Percentiles rank a stretch among this genome's conserved stretches.
These are phyloP conservation scores for Cirrhinus mrigala DNA, from an alignment of 2,797 vertebrate species.

Conservation along the genomic window DNA sequence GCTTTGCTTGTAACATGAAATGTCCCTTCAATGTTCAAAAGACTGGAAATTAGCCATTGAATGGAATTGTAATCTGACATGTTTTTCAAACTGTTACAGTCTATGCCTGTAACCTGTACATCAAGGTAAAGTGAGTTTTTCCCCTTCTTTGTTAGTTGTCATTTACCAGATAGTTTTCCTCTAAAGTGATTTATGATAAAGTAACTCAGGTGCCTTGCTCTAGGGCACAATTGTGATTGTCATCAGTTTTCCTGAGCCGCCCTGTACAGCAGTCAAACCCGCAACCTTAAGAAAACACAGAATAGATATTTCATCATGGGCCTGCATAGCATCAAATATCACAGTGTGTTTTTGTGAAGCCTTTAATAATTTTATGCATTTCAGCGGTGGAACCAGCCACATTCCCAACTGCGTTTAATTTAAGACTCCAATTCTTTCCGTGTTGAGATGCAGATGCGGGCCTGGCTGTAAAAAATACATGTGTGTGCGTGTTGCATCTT, in stretches of 20 bases:
- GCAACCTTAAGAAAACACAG: neutral
- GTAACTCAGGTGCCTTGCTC: neutral
- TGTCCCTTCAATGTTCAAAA: neutral
- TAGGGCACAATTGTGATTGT: constrained; percentile 8
- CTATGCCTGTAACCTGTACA: neutral
- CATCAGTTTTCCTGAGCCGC: neutral
- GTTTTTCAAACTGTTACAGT: neutral
- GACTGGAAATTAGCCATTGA: neutral
- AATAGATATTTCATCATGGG: constrained; percentile 3
- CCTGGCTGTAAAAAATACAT: neutral
- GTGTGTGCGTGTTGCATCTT: constrained; percentile 21
- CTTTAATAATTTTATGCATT: constrained; percentile 27
- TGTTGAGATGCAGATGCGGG: constrained; percentile 22
- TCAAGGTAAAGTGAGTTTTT: neutral
- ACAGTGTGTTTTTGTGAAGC: constrained; percentile 3
- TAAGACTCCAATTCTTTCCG: constrained; percentile 13
- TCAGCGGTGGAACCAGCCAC: neutral
- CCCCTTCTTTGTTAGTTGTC: neutral
- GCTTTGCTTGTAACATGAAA: neutral
- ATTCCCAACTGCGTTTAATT: constrained; percentile 31
- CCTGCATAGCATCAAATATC: neutral
- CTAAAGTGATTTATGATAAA: neutral
- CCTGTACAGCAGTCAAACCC: neutral
- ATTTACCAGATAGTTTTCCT: constrained; percentile 14
- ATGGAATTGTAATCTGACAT: neutral